These are phyloP conservation scores for Cryptops parisi DNA, from an alignment of 2,888 invertebrate genomes.

Conservation along the genomic window DNA sequence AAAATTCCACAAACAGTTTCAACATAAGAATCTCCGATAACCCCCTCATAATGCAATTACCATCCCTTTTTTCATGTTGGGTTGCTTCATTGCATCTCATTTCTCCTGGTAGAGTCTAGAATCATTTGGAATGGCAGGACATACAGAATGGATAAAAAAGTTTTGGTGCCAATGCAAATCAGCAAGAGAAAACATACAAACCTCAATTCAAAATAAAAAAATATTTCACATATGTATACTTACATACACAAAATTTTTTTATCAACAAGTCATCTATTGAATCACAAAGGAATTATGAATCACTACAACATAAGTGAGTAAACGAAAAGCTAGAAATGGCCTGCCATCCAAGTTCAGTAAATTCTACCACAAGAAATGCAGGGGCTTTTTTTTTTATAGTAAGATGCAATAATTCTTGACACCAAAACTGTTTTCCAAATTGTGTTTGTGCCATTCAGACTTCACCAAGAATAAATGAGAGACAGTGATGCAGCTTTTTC, in stretches of 20 bases:
- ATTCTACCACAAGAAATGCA: constrained; percentile 21
- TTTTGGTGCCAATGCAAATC: constrained; percentile 21
- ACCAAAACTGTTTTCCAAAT: constrained; percentile 20
- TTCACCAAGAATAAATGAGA: constrained; percentile 14
- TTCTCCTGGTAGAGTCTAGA: constrained; percentile 22
- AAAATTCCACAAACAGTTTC: background rate
- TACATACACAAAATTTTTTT: background rate
- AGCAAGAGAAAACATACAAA: background rate
- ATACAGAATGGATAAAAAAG: constrained; percentile 13
- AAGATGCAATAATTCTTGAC: constrained; percentile 17
- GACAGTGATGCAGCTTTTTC: constrained; percentile 10
- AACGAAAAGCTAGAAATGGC: background rate
- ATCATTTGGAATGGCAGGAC: constrained; percentile 14
- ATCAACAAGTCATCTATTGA: constrained; percentile 7
- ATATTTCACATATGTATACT: background rate
- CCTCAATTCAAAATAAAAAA: constrained; percentile 1
- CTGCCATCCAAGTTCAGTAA: background rate
- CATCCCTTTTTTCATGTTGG: background rate
- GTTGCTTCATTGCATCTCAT: constrained; percentile 19
- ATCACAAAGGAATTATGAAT: background rate
- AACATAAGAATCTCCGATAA: too few relatives aligned
- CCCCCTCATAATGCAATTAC: too few relatives aligned
- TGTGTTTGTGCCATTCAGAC: constrained; percentile 9
- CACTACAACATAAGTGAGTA: constrained; percentile 2
- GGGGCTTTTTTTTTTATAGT: constrained; percentile 19